Evolutionary conservation across 2,888 invertebrate genomes (phyloP), one percentile per base, ranked within the genome.

Genomic region (Limnephilus marmoratus): DNA sequence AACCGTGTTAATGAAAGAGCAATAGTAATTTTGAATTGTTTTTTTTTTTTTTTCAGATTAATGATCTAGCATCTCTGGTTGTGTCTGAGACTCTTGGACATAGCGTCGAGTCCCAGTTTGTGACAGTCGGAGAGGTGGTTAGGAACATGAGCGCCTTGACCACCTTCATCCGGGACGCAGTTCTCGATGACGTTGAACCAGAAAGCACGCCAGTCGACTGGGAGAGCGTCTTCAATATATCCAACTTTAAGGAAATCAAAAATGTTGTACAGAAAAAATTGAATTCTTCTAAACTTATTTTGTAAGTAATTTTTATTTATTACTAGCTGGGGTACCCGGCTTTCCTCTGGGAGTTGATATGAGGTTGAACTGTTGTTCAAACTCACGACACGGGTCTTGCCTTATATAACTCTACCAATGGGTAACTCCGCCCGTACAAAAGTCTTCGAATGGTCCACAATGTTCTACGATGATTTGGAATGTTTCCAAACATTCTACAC

Each of bases 21-120:
- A n/a, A n/a, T n/a, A n/a, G n/a, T 68, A 24, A 24, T 9, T 68
- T 68, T 24, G 18, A 68, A 24, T 24, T 68, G 24, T 49, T 49
- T n/a, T n/a, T n/a, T n/a, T n/a, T n/a, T 49, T 45, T 15, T 82
- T 94, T 94, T 18, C 94, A 96, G 96, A 96, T 96, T 91, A 96
- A 96, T 93, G 94, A 94, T 81, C 96, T 96, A 95, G 96, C 96
- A 0, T 95, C 96, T 0, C 94, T 96, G 1, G 94, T 96, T 0
- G 95, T 96, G 31, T 95, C 96, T 94, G 95, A 96, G 93, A 96
- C 96, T 0, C 93, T 96, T 0, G 96, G 96, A n/a, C 95, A 95
- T 92, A 96, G 96, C 91, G 95, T 95, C 0, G 95, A 94, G n/a
- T 94, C 94, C 2, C 95, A 95, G 90, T 94, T 96, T 0, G 96